phyloP scores from a whole-genome alignment of 2,797 vertebrate genomes.

The Onychomys arenicola region DNA sequence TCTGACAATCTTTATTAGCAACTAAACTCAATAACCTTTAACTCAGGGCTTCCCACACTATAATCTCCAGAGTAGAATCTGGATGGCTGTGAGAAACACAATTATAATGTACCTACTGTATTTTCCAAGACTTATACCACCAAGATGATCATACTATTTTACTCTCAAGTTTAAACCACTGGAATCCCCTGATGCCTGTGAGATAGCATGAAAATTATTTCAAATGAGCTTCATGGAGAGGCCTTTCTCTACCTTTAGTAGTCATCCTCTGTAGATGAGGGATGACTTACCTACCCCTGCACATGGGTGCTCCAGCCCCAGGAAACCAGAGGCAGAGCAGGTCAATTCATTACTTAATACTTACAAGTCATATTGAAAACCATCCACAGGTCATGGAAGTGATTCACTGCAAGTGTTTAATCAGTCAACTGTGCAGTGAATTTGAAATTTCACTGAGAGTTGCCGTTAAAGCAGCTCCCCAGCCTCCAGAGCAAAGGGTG shows the following conservation, averaged over 20 bases:
- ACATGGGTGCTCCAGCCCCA: not conserved
- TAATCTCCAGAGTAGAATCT: not conserved
- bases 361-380: not conserved
- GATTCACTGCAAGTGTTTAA: not conserved
- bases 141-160: not conserved
- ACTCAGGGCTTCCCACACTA: not conserved
- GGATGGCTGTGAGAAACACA: not conserved
- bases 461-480: not conserved
- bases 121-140: not conserved
- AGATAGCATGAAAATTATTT: not conserved
- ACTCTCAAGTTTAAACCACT: not conserved
- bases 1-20: not conserved
- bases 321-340: not conserved
- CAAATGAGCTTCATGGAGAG: not conserved
- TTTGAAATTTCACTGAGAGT: not conserved
- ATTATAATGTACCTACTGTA: not conserved
- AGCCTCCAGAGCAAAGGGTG: not conserved
- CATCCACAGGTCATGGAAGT: not conserved
- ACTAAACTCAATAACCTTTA: not conserved
- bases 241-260: not conserved
- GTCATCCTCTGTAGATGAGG: not conserved
- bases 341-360: not conserved
- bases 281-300: not conserved
- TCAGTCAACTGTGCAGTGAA: not conserved
- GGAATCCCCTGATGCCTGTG: not conserved